Evolutionary conservation across 2,113 vertebrate genomes (phyloP), one percentile per base, ranked within the genome.

Genomic region (Theristicus caerulescens): DNA sequence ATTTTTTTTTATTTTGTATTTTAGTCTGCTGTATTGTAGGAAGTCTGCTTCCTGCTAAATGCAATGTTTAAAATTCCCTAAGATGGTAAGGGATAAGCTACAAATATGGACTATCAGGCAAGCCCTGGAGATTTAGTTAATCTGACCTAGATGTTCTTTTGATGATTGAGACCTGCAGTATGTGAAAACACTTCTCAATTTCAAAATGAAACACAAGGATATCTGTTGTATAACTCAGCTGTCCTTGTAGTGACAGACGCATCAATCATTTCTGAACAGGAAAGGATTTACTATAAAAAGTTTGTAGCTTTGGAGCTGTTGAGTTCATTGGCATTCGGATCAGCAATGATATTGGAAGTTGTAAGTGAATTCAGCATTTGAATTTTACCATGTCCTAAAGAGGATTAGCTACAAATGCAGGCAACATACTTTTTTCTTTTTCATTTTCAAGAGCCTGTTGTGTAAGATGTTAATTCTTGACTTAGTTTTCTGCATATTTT

Each of bases 121-220:
- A 97, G 96, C 96, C 86, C 94, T 95, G 95, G 98, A 98, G 98
- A 98, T 98, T 98, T 98, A 96, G 97, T 98, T 98, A 98, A 98
- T 98, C 98, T 98, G 98, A 99, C 98, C 98, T 98, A 98, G 97
- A 98, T 98, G 98, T 98, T 98, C 98, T 98, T 98, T 99, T 99
- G 97, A 98, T 98, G 97, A 98, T 99, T 98, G 98, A 98, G 97
- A 98, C 93, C 94, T 91, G 85, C 89, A 97, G 94, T 97, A 98
- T 98, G 94, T 97, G 97, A 97, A 98, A 98, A 98, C 94, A 97
- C 95, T 97, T 98, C 97, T 98, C 97, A 97, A 97, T 98, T 98
- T 98, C 98, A 98, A 97, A 98, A 98, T 98, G 97, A 98, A 98
- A 93, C 89, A 86, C 67, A 91, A 96, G 93, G 94, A 95, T 97